Evolutionary conservation across 2,113 vertebrate genomes (phyloP).

Genomic region (Platycercus adscitus): DNA sequence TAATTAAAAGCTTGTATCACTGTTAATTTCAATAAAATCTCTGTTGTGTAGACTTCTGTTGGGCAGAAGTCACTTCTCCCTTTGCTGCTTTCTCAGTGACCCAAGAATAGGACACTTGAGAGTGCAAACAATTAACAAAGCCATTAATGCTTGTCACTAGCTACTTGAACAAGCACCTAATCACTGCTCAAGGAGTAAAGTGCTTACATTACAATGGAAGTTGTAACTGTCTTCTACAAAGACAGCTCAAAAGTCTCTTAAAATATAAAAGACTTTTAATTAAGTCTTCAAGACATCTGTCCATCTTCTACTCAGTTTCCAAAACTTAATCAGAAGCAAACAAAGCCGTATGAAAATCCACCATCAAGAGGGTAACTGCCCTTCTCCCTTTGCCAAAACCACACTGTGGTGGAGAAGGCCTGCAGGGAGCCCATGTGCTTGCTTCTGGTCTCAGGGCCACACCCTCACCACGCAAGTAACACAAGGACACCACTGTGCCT

Average conservation of each 20-base stretch:
- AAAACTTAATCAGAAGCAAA: not conserved
- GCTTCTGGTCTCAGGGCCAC: not conserved
- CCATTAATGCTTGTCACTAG: not conserved
- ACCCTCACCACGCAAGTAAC: accelerated
- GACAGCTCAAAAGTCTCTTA: not conserved
- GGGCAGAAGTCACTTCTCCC: not conserved
- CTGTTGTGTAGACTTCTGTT: not conserved
- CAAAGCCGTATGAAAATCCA: not conserved
- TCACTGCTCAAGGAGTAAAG: not conserved
- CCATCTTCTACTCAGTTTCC: not conserved
- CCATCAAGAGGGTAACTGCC: not conserved
- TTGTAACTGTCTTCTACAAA: not conserved
- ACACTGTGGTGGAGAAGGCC: not conserved
- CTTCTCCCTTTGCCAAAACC: not conserved
- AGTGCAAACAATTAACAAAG: not conserved
- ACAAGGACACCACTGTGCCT: accelerated
- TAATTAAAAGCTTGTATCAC: not conserved
- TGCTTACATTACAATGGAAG: not conserved
- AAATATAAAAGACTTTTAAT: not conserved
- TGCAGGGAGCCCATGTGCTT: accelerated
- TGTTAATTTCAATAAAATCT: not conserved
- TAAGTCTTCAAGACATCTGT: not conserved
- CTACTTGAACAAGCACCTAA: not conserved
- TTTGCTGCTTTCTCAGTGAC: not conserved
- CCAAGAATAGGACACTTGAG: not conserved